Percentiles rank a stretch among this genome's conserved stretches.
Conservation (phyloP, 2,113 vertebrate species). For the Prietella phreatophila region DNA sequence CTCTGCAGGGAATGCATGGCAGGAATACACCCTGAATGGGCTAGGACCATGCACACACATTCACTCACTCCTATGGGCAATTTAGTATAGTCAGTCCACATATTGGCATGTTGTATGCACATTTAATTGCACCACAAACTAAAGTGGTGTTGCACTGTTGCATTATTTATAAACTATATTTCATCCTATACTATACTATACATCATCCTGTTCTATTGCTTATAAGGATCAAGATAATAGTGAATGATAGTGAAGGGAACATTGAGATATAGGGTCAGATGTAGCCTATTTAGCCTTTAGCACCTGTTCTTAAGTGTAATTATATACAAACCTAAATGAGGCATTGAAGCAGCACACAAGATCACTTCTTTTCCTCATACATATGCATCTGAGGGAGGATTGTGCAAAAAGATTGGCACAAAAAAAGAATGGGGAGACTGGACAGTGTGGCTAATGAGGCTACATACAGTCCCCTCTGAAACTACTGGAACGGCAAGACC, state of each 20-base stretch:
- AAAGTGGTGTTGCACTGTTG: not conserved
- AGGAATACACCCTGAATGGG: not conserved
- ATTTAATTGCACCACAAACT: not conserved
- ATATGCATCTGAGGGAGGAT: not conserved
- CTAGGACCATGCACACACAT: not conserved
- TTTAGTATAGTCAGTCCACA: not conserved
- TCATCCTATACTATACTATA: not conserved
- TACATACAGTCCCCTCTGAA: not conserved
- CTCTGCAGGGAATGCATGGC: not conserved
- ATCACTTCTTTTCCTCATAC: not conserved
- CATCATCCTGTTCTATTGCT: not conserved
- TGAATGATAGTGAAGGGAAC: not conserved
- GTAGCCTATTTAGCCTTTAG: not conserved
- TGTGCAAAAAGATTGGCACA: not conserved
- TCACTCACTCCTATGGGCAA: not conserved
- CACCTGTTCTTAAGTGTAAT: not conserved
- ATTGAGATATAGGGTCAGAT: not conserved
- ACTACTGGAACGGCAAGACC: too few relatives aligned
- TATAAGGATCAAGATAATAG: not conserved
- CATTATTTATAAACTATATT: not conserved
- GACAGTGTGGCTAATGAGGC: not conserved
- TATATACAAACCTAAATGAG: not conserved
- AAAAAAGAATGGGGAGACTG: not conserved
- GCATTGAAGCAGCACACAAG: not conserved
- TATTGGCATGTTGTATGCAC: not conserved